Conservation (phyloP, 1,140 invertebrate genomes). For the Macrobrachium rosenbergii region DNA sequence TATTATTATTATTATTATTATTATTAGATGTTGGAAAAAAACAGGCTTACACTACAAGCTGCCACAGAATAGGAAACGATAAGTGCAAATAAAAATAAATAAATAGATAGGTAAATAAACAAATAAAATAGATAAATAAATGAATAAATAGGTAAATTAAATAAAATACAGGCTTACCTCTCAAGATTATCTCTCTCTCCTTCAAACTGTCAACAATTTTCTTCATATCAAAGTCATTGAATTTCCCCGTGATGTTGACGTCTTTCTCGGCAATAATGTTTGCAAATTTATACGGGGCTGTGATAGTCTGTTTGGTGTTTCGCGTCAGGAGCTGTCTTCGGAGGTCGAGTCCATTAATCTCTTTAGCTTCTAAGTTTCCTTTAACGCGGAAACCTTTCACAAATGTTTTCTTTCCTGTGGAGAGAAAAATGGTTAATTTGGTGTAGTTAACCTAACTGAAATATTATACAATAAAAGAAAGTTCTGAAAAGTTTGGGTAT, state of each 20-base stretch:
- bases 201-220: neutral
- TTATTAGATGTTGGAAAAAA: no score
- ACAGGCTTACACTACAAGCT: no score
- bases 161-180: neutral
- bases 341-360: neutral
- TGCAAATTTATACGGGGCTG: neutral
- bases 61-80: no score
- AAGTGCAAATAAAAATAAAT: no score
- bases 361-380: neutral
- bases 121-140: no score
- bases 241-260: neutral
- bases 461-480: no score
- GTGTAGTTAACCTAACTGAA: neutral
- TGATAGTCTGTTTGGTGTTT: neutral
- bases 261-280: neutral
- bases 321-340: neutral
- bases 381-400: neutral
- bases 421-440: neutral
- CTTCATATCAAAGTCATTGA: neutral
- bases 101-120: no score
- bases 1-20: no score
- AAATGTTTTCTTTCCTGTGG: neutral
- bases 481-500: no score
- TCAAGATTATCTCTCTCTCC: neutral
- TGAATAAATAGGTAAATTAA: no score